Base-by-base conservation (phyloP, 2,797 vertebrate genomes). In the Petrocephalus schoutedeni region DNA sequence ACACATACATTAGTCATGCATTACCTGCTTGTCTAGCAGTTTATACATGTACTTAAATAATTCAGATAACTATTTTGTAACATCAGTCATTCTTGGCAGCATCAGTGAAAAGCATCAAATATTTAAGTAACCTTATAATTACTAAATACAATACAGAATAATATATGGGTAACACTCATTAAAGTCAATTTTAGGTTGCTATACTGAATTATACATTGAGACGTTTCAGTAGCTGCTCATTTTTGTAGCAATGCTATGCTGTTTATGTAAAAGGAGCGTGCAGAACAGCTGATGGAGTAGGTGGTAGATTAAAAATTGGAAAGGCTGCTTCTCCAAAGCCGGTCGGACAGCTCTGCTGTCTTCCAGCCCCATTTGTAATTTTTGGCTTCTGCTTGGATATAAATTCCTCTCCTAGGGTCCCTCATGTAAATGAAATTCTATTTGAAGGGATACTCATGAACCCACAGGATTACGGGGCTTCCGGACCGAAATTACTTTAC, bases 61-160 rank as follows among this genome's bases (percentile, higher is more conserved):
- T 77, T 45, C 71, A 77, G 14, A 45, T 77, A 77, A 77, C 3
- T 77, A 45, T 77, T 41, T 77, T 45, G 36, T 9, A 41, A 45
- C 36, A 45, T 45, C 32, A 77, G 71, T 77, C 36, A 77, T 41
- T 23, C 71, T 45, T 41, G 36, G 16, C 32, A 45, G 36, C 16
- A 1, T 77, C 28, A 80, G 74, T 36, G 7, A 49, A 80, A 80
- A 49, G 19, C 36, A 80, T 80, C 19, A 80, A 80, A 80, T 80
- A 80, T 80, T 80, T 80, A 49, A 80, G 19, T 80, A 49, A 49
- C 74, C 41, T 80, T 80, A 80, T 80, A 80, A 80, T 80, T 80
- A 49, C 74, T 80, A 21, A 80, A 77, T 45, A 80, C 36, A 49
- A n/a, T 80, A 80, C 41, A 49, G 41, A 80, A 21, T 80, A 80